Evolutionary conservation across 2,113 vertebrate genomes (phyloP).

Genomic region (Thamnophis sirtalis): DNA sequence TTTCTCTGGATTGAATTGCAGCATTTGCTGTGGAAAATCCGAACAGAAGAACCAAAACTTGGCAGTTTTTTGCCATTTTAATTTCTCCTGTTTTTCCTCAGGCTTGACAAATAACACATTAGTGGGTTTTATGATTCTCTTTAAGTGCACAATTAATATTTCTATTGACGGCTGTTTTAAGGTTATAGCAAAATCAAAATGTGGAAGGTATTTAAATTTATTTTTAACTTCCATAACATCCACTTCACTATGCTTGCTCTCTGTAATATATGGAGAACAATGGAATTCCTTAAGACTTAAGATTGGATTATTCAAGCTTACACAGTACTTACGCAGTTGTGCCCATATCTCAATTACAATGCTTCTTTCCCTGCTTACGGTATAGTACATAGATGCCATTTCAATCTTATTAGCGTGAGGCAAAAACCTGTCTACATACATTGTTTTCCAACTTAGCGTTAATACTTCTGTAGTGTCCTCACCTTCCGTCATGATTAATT

Average conservation of each 20-base stretch:
- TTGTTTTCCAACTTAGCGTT: neutral
- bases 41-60: neutral
- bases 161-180: slow-evolving; percentile 13
- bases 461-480: neutral
- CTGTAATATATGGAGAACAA: slow-evolving; percentile 25
- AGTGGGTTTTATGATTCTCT: neutral
- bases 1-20: neutral
- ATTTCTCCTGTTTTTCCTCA: neutral
- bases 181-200: slow-evolving; percentile 43
- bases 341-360: slow-evolving; percentile 28
- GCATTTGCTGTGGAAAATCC: neutral
- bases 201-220: slow-evolving; percentile 8
- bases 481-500: slow-evolving; percentile 3
- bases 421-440: neutral
- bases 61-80: neutral
- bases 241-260: slow-evolving; percentile 26
- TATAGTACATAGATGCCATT: slow-evolving; percentile 11
- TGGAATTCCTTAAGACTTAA: neutral
- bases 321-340: neutral
- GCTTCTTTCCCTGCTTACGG: neutral
- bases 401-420: neutral
- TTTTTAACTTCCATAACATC: slow-evolving; percentile 36
- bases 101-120: neutral
- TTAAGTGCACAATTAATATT: slow-evolving; percentile 6
- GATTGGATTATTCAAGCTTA: neutral